Evolutionary conservation across 2,113 vertebrate species (phyloP).

Genomic region (Myotis yumanensis): DNA sequence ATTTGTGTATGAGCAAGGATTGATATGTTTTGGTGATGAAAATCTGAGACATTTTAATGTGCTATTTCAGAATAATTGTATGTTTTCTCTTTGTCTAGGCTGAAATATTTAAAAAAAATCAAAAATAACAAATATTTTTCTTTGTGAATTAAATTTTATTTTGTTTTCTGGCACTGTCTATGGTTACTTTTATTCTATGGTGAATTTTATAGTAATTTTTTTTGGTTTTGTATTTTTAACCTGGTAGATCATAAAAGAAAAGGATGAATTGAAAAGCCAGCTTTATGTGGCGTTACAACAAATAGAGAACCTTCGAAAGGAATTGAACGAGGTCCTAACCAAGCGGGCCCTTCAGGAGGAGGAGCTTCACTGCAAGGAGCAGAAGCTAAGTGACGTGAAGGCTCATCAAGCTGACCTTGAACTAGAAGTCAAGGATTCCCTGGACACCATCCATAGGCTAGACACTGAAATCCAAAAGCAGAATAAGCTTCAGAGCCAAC

Average conservation of each 20-base stretch:
- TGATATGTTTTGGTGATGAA: constrained; percentile 40
- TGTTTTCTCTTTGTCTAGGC: background rate
- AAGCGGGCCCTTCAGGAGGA: constrained; percentile 92
- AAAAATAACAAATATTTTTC: background rate
- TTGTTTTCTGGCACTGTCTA: background rate
- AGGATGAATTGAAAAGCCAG: constrained; percentile 87
- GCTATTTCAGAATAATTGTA: background rate
- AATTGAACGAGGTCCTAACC: constrained; percentile 88
- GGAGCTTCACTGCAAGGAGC: constrained; percentile 88
- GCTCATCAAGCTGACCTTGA: constrained; percentile 87
- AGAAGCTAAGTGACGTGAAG: constrained; percentile 87
- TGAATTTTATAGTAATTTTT: constrained; percentile 34
- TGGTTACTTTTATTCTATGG: background rate
- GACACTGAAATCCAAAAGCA: constrained; percentile 87
- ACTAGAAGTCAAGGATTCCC: constrained; percentile 87
- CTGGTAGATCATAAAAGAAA: constrained; percentile 89
- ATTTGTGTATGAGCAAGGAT: constrained; percentile 9
- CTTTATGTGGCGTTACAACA: constrained; percentile 89
- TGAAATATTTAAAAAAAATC: background rate
- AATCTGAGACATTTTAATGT: constrained; percentile 20
- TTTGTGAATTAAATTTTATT: background rate
- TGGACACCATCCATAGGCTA: constrained; percentile 83
- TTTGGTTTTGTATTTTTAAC: constrained; percentile 48
- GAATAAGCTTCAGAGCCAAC: constrained; percentile 79
- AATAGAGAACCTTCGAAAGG: constrained; percentile 88